phyloP scores from a whole-genome alignment of 2,888 invertebrate species.

The Calameuta filiformis region DNA sequence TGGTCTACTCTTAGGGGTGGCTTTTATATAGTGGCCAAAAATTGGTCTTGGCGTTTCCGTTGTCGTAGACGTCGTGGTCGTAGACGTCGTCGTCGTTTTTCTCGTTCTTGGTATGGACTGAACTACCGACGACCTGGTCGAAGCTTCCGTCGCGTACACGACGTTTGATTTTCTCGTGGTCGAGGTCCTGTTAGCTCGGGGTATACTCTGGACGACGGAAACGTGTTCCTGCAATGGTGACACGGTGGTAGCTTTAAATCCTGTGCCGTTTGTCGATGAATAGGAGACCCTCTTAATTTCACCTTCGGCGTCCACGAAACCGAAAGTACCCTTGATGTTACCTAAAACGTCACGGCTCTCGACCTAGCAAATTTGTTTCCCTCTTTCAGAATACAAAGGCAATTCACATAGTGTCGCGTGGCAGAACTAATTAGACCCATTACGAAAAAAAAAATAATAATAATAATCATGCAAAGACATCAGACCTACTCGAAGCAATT shows the following conservation, averaged over 20 bases:
- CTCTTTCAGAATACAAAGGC: background rate
- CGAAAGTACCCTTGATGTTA: slow-evolving; percentile 86
- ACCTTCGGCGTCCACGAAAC: slow-evolving; percentile 81
- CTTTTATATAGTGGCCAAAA: slow-evolving; percentile 52
- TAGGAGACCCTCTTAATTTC: slow-evolving; percentile 85
- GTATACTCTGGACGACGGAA: slow-evolving; percentile 61
- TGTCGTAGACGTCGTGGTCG: slow-evolving; percentile 54
- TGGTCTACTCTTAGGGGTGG: slow-evolving; percentile 48
- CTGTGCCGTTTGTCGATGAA: slow-evolving; percentile 70
- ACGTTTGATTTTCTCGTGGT: slow-evolving; percentile 67
- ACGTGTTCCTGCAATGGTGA: slow-evolving; percentile 66
- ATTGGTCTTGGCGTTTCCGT: slow-evolving; percentile 52
- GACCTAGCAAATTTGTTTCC: slow-evolving; percentile 66
- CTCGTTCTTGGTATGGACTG: slow-evolving; percentile 74
- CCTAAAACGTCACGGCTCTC: slow-evolving; percentile 84
- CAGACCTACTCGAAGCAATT: background rate
- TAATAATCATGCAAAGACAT: background rate
- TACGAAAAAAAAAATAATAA: background rate
- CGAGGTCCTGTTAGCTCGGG: slow-evolving; percentile 63
- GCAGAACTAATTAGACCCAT: background rate
- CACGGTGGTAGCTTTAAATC: slow-evolving; percentile 65
- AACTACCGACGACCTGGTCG: slow-evolving; percentile 73
- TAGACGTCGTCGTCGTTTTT: slow-evolving; percentile 50
- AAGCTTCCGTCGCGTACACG: slow-evolving; percentile 65
- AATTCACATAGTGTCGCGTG: background rate